A percentile compares a stretch with the other conserved stretches of the same genome.
Evolutionary conservation across 2,888 invertebrate species (phyloP).

Genomic region (Macropis europaea): DNA sequence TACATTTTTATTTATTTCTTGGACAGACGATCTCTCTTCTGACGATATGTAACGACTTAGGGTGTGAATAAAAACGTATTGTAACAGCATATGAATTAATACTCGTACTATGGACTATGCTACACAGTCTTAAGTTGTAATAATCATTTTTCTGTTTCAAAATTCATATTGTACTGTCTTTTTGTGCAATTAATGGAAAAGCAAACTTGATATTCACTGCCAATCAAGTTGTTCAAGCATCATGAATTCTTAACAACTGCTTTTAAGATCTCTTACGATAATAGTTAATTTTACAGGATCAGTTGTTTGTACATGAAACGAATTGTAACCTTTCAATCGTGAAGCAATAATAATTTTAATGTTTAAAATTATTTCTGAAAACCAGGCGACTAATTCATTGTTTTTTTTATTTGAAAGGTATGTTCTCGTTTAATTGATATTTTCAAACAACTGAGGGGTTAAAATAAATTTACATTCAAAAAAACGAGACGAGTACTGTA

Average conservation of each 20-base stretch:
- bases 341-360: too few species aligned
- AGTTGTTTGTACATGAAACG: too few species aligned
- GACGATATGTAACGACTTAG: constrained; percentile 2
- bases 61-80: neutral
- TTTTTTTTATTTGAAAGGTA: too few species aligned
- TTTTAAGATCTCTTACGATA: constrained; percentile 14
- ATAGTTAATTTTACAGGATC: constrained; percentile 6
- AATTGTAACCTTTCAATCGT: neutral
- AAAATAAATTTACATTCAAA: neutral
- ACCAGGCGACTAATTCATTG: too few species aligned
- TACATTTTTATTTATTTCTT: constrained; percentile 7
- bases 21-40: neutral
- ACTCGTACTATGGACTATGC: neutral
- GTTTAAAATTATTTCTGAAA: too few species aligned
- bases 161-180: neutral
- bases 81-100: constrained; percentile 1
- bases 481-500: constrained; percentile 23
- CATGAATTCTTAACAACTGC: neutral
- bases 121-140: neutral
- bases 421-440: too few species aligned
- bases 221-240: constrained; percentile 9
- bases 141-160: neutral
- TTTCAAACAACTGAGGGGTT: neutral
- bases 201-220: constrained; percentile 31
- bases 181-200: neutral